Percentiles rank a stretch among this genome's conserved stretches.
phyloP scores from a whole-genome alignment of 2,113 vertebrate genomes.

The Petroica traversi region DNA sequence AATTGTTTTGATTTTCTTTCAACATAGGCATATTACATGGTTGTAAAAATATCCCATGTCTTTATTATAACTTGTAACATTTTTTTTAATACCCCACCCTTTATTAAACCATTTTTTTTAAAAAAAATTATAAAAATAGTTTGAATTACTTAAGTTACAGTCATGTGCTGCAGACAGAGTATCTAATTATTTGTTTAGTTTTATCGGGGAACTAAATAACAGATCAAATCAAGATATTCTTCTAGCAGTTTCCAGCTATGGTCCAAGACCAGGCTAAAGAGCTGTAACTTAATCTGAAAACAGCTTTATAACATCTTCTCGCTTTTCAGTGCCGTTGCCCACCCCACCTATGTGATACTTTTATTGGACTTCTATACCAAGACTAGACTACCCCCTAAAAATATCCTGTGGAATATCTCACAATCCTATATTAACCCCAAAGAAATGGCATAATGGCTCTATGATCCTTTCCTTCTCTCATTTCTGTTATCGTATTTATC shows the following conservation, averaged over 20 bases:
- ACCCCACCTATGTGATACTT: not conserved
- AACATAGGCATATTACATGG: not conserved
- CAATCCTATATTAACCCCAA: not conserved
- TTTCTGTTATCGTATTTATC: not conserved
- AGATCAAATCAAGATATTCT: constrained; percentile 10
- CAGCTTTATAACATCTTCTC: not conserved
- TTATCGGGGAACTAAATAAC: constrained; percentile 20
- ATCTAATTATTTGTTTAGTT: constrained; percentile 14
- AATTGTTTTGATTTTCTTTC: not conserved
- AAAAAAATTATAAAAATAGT: not conserved
- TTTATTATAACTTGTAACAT: not conserved
- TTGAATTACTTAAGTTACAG: not conserved
- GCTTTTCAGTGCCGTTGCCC: not conserved
- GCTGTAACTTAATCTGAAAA: not conserved
- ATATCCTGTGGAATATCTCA: not conserved
- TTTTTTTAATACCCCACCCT: not conserved
- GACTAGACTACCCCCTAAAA: not conserved
- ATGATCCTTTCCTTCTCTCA: not conserved
- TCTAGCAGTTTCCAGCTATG: not conserved
- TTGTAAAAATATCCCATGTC: not conserved
- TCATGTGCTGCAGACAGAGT: not conserved
- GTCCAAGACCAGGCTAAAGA: not conserved
- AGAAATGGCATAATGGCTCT: not conserved
- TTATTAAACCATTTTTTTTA: not conserved
- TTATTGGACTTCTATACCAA: not conserved